Evolutionary conservation across 2,888 invertebrate genomes (phyloP).

Genomic region (Temnothorax unifasciatus): DNA sequence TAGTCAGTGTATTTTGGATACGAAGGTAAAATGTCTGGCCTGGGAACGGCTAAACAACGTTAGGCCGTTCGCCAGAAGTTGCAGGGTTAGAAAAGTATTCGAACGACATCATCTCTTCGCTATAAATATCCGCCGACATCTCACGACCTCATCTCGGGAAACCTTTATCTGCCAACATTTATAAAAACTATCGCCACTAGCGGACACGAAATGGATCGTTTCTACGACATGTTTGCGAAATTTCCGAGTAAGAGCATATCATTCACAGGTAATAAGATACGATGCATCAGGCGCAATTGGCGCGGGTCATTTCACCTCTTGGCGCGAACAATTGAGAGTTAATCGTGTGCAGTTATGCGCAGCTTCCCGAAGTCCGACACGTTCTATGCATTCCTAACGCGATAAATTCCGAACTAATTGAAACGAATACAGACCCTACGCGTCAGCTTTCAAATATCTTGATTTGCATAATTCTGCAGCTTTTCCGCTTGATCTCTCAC

Average conservation of each 20-base stretch:
- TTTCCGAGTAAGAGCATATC: neutral
- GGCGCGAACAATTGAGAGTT: neutral
- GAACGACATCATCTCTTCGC: conserved; percentile 33
- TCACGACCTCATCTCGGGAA: neutral
- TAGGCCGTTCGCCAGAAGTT: conserved; percentile 71
- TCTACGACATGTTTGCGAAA: neutral
- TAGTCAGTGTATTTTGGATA: conserved; percentile 80
- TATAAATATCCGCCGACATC: conserved; percentile 16
- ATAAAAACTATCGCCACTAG: conserved; percentile 15
- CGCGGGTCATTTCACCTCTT: neutral
- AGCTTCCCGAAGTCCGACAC: conserved; percentile 36
- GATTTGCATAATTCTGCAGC: neutral
- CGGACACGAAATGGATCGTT: neutral
- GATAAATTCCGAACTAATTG: conserved; percentile 67
- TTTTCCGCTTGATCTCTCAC: neutral
- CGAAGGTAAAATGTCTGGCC: conserved; percentile 77
- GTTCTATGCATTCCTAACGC: conserved; percentile 64
- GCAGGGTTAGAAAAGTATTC: conserved; percentile 50
- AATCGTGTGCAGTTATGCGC: conserved; percentile 35
- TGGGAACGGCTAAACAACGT: conserved; percentile 73
- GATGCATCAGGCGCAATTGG: neutral
- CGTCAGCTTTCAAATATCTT: neutral
- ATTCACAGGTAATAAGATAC: neutral
- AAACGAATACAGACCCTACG: neutral
- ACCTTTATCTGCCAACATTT: conserved; percentile 6